These are phyloP conservation scores for Trichogramma dendrolimi DNA, from an alignment of 2,888 invertebrate species.

Conservation along the genomic window DNA sequence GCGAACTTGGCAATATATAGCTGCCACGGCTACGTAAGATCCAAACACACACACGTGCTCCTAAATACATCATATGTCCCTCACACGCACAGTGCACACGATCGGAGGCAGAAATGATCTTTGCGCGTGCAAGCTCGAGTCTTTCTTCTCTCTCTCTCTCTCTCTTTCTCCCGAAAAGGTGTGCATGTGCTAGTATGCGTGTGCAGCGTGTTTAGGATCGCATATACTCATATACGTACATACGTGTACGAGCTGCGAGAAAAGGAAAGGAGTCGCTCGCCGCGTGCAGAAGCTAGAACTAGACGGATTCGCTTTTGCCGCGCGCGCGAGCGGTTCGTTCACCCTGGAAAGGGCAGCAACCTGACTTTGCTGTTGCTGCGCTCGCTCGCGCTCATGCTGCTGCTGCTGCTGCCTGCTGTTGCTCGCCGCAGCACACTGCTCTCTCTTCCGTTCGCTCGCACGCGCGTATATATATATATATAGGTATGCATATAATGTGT, in stretches of 20 bases:
- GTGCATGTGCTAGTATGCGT: too few species aligned
- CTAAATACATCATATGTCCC: too few species aligned
- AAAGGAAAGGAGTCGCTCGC: conserved; percentile 32
- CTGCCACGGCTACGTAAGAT: too few species aligned
- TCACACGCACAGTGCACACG: too few species aligned
- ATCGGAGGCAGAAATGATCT: background rate
- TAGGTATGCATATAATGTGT: too few species aligned
- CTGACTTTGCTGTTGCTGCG: conserved; percentile 52
- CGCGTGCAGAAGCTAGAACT: conserved; percentile 30
- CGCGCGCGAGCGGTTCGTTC: conserved; percentile 46
- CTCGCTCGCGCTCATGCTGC: conserved; percentile 27
- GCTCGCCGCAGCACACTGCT: conserved; percentile 41
- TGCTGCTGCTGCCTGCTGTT: too few species aligned
- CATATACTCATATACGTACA: too few species aligned
- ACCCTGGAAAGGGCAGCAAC: conserved; percentile 53
- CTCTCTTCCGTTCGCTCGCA: conserved; percentile 9
- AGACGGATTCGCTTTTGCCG: conserved; percentile 47
- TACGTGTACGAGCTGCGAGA: conserved; percentile 30
- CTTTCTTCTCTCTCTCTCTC: conserved; percentile 23
- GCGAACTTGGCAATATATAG: too few species aligned
- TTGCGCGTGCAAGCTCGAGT: conserved; percentile 10
- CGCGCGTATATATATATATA: background rate
- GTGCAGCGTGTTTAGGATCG: too few species aligned
- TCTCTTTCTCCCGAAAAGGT: conserved; percentile 8
- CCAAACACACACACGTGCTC: too few species aligned